Evolutionary conservation across 2,113 vertebrate species (phyloP), one percentile per base, ranked within the genome.

Genomic region (Xenopus borealis): DNA sequence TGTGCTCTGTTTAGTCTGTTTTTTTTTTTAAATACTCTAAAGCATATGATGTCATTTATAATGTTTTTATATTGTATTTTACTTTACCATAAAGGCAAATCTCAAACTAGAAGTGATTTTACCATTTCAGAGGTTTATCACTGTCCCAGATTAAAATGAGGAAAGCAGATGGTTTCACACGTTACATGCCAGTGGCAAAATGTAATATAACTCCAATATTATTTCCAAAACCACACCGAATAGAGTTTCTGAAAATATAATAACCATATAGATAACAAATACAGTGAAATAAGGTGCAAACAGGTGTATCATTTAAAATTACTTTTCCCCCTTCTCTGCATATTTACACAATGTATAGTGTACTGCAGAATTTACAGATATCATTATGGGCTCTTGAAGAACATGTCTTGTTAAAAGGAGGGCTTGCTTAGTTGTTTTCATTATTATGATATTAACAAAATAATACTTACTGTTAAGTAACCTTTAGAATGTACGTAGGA

Each of bases 1-100:
- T 7, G 4, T 67, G 18, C n/a, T 71, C 69, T 68, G 65, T 55
- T 75, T 68, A 61, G 57, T 75, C 46, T 75, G 23, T 10, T 11
- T 27, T 69, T 33, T 27, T 69, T 33, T 12, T 19, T 61, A 55
- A 30, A 11, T 3, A 30, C 45, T 14, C 44, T 18, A 62, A n/a
- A 68, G 5, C 33, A 40, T 40, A 40, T 67, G 72, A 67, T 47
- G 72, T 75, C 40, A 75, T 68, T 45, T 68, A 30, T 67, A 47
- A 67, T 59, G 27, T 19, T 27, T 71, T 20, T 61, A 27, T 71
- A 46, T 62, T 71, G 17, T 62, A 45, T 61, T 71, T 71, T 46
- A 20, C 57, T 71, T 44, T 5, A 61, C 55, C 33, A 46, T 23
- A 61, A 23, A 33, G n/a, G 13, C 46, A 61, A 44, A 46, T 59